Conservation (phyloP, 2,797 vertebrate genomes). For the Kryptopterus vitreolus region DNA sequence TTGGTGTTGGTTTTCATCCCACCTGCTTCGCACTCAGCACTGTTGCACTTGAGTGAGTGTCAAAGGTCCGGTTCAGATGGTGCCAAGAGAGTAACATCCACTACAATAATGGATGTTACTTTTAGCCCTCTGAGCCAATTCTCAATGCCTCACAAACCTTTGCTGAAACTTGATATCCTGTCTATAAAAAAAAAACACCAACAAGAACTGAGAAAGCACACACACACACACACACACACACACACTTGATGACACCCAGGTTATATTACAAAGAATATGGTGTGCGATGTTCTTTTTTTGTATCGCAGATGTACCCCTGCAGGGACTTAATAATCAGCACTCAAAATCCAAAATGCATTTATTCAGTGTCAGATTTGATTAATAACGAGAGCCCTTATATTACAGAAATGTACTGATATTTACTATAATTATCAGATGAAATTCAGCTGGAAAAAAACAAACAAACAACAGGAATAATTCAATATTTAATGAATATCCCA, state of each 20-base stretch:
- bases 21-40: not conserved
- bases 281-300: no score
- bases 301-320: slow-evolving; percentile 29
- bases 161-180: not conserved
- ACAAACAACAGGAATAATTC: not conserved
- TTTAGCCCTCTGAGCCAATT: not conserved
- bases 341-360: slow-evolving; percentile 32
- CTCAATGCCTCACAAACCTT: not conserved
- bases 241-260: not conserved
- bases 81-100: not conserved
- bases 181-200: not conserved
- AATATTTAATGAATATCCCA: not conserved
- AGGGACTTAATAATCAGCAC: slow-evolving; percentile 47
- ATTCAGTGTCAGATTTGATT: slow-evolving; percentile 32
- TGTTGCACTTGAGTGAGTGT: not conserved
- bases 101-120: not conserved
- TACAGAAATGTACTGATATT: not conserved
- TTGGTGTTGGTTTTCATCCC: not conserved
- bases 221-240: not conserved
- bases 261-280: slow-evolving; percentile 11
- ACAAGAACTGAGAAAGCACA: not conserved
- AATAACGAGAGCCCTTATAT: slow-evolving; percentile 36
- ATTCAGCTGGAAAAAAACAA: no score
- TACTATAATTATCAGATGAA: not conserved
- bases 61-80: not conserved